Percentiles rank a stretch among this genome's conserved stretches.
Conservation (phyloP, 2,888 invertebrate genomes). For the Watsonalla binaria region DNA sequence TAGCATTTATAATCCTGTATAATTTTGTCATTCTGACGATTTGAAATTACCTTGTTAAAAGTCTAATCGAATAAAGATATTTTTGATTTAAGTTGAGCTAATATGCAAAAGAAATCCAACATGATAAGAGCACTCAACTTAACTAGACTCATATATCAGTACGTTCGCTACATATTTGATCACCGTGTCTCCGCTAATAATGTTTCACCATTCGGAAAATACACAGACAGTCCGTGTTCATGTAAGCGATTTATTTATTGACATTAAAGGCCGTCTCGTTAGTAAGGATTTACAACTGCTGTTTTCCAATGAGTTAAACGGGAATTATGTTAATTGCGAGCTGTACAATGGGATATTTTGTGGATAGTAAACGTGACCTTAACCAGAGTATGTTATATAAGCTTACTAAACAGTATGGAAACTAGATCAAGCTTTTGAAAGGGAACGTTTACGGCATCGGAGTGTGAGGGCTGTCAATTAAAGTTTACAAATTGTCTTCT, state of each 20-base stretch:
- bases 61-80: too few relatives aligned
- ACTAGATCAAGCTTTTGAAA: too few relatives aligned
- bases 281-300: not conserved
- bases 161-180: not conserved
- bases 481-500: too few relatives aligned
- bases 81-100: too few relatives aligned
- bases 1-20: too few relatives aligned
- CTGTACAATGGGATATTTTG: not conserved
- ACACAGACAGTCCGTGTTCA: slow-evolving; percentile 1
- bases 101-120: too few relatives aligned
- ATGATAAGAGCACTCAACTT: not conserved
- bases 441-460: too few relatives aligned
- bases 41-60: too few relatives aligned
- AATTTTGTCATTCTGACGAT: too few relatives aligned
- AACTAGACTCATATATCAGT: not conserved
- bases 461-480: too few relatives aligned
- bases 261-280: not conserved
- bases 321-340: not conserved
- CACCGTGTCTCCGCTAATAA: not conserved
- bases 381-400: too few relatives aligned
- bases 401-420: too few relatives aligned
- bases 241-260: slow-evolving; percentile 2
- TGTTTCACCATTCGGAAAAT: not conserved
- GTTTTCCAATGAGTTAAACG: not conserved
- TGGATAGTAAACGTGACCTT: not conserved